Conservation (phyloP, 2,888 invertebrate species). For the Drosophila nr. medialis region DNA sequence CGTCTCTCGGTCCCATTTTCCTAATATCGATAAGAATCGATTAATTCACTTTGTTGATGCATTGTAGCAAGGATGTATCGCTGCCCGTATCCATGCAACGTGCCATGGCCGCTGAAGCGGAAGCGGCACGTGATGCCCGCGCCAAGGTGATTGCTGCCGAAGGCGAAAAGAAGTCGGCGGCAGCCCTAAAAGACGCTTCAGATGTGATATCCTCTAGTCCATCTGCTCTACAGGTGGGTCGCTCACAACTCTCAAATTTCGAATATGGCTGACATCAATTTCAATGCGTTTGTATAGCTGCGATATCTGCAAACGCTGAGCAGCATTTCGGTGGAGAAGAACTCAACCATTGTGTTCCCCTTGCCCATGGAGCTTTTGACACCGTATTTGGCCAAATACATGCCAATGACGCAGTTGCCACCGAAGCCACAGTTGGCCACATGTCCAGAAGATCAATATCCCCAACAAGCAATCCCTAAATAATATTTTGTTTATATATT, state of each 20-base stretch:
- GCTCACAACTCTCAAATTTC: neutral
- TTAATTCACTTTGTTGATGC: neutral
- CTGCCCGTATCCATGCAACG: conserved; percentile 91
- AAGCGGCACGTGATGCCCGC: conserved; percentile 90
- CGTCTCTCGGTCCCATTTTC: neutral
- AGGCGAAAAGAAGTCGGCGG: conserved; percentile 92
- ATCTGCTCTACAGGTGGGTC: conserved; percentile 86
- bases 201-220: conserved; percentile 92
- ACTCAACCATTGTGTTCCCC: conserved; percentile 97
- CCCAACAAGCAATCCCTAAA: conserved; percentile 24
- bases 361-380: conserved; percentile 92
- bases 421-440: conserved; percentile 21
- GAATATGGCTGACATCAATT: neutral
- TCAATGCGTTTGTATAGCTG: conserved; percentile 85
- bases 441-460: conserved; percentile 5
- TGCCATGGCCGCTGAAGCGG: conserved; percentile 94
- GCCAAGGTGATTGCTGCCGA: conserved; percentile 89
- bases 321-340: conserved; percentile 96
- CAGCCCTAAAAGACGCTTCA: conserved; percentile 92
- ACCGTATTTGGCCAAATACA: conserved; percentile 78
- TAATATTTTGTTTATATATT: neutral
- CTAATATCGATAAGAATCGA: neutral
- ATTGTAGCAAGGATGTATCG: conserved; percentile 90
- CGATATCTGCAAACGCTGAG: conserved; percentile 96
- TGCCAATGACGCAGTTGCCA: conserved; percentile 45